phyloP scores from a whole-genome alignment of 2,797 vertebrate species.

The Epinephelus coioides region DNA sequence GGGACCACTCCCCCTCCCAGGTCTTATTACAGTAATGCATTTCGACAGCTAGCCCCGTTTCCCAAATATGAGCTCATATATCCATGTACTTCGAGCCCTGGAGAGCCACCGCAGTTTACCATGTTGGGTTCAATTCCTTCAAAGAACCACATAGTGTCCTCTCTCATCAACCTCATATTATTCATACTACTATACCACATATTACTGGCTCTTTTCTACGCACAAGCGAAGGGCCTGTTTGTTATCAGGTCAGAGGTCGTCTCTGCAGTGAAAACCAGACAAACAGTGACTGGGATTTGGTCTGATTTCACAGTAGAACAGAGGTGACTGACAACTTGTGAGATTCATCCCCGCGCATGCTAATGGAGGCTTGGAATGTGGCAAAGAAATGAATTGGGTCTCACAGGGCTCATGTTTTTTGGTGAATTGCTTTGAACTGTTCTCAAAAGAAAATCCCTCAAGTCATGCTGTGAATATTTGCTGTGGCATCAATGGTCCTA shows the following conservation, averaged over 20 bases:
- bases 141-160: slow-evolving; percentile 49
- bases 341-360: slow-evolving; percentile 64
- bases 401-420: slow-evolving; percentile 57
- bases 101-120: slow-evolving; percentile 51
- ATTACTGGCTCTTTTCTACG: slow-evolving; percentile 15
- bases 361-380: slow-evolving; percentile 68
- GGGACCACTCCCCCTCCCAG: slow-evolving; percentile 42
- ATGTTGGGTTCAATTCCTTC: slow-evolving; percentile 48
- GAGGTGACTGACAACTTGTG: slow-evolving; percentile 76
- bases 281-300: slow-evolving; percentile 66
- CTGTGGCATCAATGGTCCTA: slow-evolving; percentile 59
- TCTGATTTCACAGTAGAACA: slow-evolving; percentile 71
- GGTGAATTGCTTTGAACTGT: slow-evolving; percentile 73
- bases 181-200: slow-evolving; percentile 14
- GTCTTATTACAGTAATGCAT: slow-evolving; percentile 72
- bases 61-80: slow-evolving; percentile 66
- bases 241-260: slow-evolving; percentile 47
- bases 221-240: slow-evolving; percentile 22
- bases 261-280: slow-evolving; percentile 38
- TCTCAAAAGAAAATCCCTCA: slow-evolving; percentile 71
- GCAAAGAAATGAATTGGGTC: slow-evolving; percentile 68
- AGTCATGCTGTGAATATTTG: slow-evolving; percentile 71
- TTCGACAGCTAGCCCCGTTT: slow-evolving; percentile 72
- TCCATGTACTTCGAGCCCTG: slow-evolving; percentile 35
- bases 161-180: slow-evolving; percentile 49